phyloP scores from a whole-genome alignment of 2,888 invertebrate genomes.

The Ceriagrion tenellum region DNA sequence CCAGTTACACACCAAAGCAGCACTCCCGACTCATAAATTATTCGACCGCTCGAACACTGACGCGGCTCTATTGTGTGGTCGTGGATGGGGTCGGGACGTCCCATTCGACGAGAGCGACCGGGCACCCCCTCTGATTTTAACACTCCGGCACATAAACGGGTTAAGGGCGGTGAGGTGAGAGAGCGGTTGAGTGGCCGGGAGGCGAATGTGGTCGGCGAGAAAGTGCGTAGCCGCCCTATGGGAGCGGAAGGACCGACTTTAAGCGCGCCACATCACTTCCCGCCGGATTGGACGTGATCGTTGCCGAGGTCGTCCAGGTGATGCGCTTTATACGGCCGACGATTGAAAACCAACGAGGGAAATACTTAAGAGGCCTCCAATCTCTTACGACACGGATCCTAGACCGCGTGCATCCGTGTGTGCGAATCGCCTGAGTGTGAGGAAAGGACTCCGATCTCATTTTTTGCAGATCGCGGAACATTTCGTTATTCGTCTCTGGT shows the following conservation, averaged over 20 bases:
- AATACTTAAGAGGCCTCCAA: not conserved
- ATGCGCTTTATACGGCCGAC: not conserved
- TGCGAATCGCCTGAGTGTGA: too few relatives aligned
- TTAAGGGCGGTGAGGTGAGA: not conserved
- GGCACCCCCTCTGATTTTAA: not conserved
- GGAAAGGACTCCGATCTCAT: too few relatives aligned
- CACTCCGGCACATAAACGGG: not conserved
- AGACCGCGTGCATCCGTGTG: too few relatives aligned
- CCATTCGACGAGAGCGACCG: not conserved
- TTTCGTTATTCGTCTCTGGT: too few relatives aligned
- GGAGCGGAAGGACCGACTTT: not conserved
- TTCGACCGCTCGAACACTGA: too few relatives aligned
- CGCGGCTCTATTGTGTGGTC: too few relatives aligned
- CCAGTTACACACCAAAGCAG: too few relatives aligned
- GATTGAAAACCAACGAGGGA: constrained; percentile 9
- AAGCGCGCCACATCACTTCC: not conserved
- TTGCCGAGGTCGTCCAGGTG: not conserved
- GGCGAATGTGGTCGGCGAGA: not conserved
- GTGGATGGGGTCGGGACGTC: too few relatives aligned
- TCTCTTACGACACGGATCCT: too few relatives aligned
- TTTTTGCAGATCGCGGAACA: too few relatives aligned
- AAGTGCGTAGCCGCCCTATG: not conserved
- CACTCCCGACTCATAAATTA: too few relatives aligned
- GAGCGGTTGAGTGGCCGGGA: too few relatives aligned
- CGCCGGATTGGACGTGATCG: not conserved